Percentiles rank a stretch among this genome's conserved stretches.
Conservation (phyloP, 2,797 vertebrate genomes). For the Psittacula echo region DNA sequence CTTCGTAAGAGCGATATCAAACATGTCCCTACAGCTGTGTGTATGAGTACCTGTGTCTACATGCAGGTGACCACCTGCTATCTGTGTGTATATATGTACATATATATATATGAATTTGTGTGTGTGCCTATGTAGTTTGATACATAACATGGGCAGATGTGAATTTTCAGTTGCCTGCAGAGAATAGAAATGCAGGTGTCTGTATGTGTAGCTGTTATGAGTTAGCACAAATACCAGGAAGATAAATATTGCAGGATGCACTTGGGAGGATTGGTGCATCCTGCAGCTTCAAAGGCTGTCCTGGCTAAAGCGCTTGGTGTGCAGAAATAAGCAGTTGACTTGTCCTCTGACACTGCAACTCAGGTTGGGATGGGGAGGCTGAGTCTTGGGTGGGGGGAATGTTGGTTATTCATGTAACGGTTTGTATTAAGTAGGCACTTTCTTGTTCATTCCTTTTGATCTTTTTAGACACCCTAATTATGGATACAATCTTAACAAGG, state of each 20-base stretch:
- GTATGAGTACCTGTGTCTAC: too few species aligned
- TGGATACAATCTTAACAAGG: slow-evolving; percentile 42
- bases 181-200: neutral
- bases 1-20: neutral
- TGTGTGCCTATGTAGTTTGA: neutral
- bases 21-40: neutral
- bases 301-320: neutral
- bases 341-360: neutral
- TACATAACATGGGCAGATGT: neutral
- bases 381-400: rapidly evolving
- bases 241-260: neutral
- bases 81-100: rapidly evolving
- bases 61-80: neutral
- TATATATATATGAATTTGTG: rapidly evolving
- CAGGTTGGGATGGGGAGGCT: neutral
- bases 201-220: neutral
- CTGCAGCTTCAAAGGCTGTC: neutral
- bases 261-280: neutral
- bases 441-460: neutral
- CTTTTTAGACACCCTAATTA: slow-evolving; percentile 27
- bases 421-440: slow-evolving; percentile 34
- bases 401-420: slow-evolving; percentile 33
- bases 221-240: neutral
- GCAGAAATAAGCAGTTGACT: neutral
- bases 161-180: neutral